A percentile compares a stretch with the other conserved stretches of the same genome.
These are phyloP conservation scores for Trypoxylon attenuatum DNA, from an alignment of 2,888 invertebrate species.

Conservation along the genomic window DNA sequence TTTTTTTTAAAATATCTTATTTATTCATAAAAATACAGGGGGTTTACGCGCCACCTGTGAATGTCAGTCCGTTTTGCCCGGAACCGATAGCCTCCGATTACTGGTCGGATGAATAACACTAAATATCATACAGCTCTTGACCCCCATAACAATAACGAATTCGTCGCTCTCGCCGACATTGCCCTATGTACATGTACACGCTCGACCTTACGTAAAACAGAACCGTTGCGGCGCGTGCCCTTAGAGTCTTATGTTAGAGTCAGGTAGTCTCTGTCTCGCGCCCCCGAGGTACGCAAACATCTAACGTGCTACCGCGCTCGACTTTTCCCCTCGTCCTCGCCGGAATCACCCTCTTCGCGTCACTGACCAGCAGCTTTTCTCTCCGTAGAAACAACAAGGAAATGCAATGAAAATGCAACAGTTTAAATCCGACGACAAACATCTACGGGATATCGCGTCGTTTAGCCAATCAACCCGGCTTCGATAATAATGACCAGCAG, in stretches of 20 bases:
- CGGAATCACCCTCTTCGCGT: neutral
- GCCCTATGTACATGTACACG: constrained; percentile 30
- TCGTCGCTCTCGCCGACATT: constrained; percentile 26
- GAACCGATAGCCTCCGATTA: constrained; percentile 46
- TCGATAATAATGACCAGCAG: too few relatives aligned
- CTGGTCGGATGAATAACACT: constrained; percentile 40
- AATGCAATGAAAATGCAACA: constrained; percentile 5
- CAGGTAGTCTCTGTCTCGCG: neutral
- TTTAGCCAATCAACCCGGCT: too few relatives aligned
- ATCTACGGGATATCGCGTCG: neutral
- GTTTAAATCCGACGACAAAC: neutral
- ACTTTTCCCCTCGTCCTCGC: neutral
- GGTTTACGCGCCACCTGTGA: constrained; percentile 53
- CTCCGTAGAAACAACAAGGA: neutral
- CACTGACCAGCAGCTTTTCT: neutral
- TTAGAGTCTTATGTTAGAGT: too few relatives aligned
- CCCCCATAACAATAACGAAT: constrained; percentile 36
- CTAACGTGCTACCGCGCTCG: neutral
- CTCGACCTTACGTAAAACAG: constrained; percentile 14
- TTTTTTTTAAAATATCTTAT: constrained; percentile 73
- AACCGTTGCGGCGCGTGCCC: neutral
- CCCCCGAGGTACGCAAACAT: neutral
- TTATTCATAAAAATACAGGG: constrained; percentile 75
- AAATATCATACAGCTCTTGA: constrained; percentile 32
- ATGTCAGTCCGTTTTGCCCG: constrained; percentile 50